Base-by-base conservation (phyloP, 1,140 invertebrate genomes). In the Atopsyche davidsoni region DNA sequence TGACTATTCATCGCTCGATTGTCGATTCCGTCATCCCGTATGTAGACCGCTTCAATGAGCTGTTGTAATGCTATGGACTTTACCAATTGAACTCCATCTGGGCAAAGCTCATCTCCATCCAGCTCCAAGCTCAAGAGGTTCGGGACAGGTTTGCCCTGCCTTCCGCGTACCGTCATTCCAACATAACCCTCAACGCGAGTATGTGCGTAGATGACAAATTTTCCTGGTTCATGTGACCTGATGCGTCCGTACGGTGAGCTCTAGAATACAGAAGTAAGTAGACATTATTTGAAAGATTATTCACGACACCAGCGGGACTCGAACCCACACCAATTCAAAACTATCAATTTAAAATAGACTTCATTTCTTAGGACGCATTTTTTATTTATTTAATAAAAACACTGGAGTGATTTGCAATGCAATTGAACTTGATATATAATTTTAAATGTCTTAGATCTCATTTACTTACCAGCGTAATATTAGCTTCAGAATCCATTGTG, bases 1-100 rank as follows among this genome's bases (percentile, higher is more conserved):
- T 40, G 19, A 44, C 3, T 32, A 25, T 10, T 46, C 13, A 2
- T 46, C 11, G n/a, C n/a, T n/a, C n/a, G n/a, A n/a, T n/a, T n/a
- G n/a, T n/a, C n/a, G n/a, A n/a, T n/a, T n/a, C n/a, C n/a, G n/a
- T n/a, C n/a, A n/a, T n/a, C n/a, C n/a, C n/a, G n/a, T n/a, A n/a
- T n/a, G n/a, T n/a, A n/a, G n/a, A n/a, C n/a, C n/a, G n/a, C n/a
- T n/a, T n/a, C n/a, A n/a, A n/a, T n/a, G n/a, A n/a, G n/a, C n/a
- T n/a, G n/a, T n/a, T n/a, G n/a, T n/a, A n/a, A n/a, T n/a, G n/a
- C n/a, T n/a, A n/a, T n/a, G n/a, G n/a, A n/a, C n/a, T n/a, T n/a
- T n/a, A n/a, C n/a, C n/a, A n/a, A n/a, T n/a, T n/a, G n/a, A n/a
- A 36, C 18, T 23, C 44, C 44, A 13, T 46, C 31, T 1, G 44